Evolutionary conservation across 2,797 vertebrate genomes (phyloP).

Genomic region (Crocodylus rhombifer): DNA sequence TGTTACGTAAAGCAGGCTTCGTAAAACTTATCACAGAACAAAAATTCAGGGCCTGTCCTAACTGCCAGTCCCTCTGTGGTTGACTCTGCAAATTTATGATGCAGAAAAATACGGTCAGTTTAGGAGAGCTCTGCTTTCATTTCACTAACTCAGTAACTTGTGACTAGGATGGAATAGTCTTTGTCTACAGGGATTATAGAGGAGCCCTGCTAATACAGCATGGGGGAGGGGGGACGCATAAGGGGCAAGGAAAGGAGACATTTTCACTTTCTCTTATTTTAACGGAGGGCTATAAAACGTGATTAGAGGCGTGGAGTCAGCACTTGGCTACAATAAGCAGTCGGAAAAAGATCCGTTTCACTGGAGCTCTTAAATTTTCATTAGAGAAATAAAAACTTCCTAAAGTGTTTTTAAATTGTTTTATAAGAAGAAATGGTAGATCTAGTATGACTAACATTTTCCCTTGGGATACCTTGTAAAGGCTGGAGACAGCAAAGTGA

Average conservation of each 20-base stretch:
- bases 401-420: not conserved
- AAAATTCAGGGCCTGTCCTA: not conserved
- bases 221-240: not conserved
- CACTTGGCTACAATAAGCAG: rapidly evolving
- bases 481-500: not conserved
- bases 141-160: not conserved
- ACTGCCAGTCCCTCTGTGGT: not conserved
- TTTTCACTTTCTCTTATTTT: rapidly evolving
- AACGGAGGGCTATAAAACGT: not conserved
- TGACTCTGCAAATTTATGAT: too few species aligned
- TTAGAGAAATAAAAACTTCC: not conserved
- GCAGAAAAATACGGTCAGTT: not conserved
- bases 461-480: not conserved
- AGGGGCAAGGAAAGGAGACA: rapidly evolving
- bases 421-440: not conserved
- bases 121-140: rapidly evolving
- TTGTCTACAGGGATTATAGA: not conserved
- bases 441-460: not conserved
- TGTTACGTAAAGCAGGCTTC: not conserved
- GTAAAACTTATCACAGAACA: not conserved
- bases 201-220: too few species aligned
- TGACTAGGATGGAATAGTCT: not conserved
- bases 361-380: not conserved
- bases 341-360: not conserved
- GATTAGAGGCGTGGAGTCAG: rapidly evolving